Evolutionary conservation across 2,797 vertebrate genomes (phyloP).

Genomic region (Centroberyx gerrardi): DNA sequence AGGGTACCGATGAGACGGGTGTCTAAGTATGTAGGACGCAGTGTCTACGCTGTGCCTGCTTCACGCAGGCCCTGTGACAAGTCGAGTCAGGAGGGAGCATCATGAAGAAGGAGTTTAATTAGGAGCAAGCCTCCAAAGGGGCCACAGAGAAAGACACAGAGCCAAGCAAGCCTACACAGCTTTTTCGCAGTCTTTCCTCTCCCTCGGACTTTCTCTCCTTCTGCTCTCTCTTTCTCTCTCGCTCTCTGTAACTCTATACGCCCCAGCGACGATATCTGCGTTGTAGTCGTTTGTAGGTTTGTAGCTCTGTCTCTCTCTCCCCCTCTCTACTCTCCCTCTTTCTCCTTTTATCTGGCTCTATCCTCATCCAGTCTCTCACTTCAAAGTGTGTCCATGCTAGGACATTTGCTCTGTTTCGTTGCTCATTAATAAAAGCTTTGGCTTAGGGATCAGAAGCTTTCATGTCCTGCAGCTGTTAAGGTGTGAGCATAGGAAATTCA

Average conservation of each 20-base stretch:
- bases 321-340: background rate
- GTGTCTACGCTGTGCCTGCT: slow-evolving; percentile 83
- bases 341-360: slow-evolving; percentile 31
- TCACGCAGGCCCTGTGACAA: slow-evolving; percentile 83
- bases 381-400: slow-evolving; percentile 14
- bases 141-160: slow-evolving; percentile 77
- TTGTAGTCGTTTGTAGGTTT: slow-evolving; percentile 7
- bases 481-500: slow-evolving; percentile 41
- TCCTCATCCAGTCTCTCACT: slow-evolving; percentile 10
- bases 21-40: slow-evolving; percentile 87
- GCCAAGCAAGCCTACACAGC: slow-evolving; percentile 74
- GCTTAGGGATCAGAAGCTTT: slow-evolving; percentile 51
- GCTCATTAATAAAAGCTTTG: slow-evolving; percentile 63
- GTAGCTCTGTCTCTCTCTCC: background rate
- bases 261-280: slow-evolving; percentile 7
- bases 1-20: slow-evolving; percentile 78
- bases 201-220: slow-evolving; percentile 44
- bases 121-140: slow-evolving; percentile 87
- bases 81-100: slow-evolving; percentile 85
- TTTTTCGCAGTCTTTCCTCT: slow-evolving; percentile 65
- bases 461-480: slow-evolving; percentile 59
- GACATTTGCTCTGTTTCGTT: slow-evolving; percentile 49
- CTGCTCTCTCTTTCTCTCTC: slow-evolving; percentile 24
- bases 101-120: slow-evolving; percentile 88
- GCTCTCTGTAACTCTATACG: slow-evolving; percentile 3